Evolutionary conservation across 2,797 vertebrate genomes (phyloP).

Genomic region (Gymnoscopelus braueri): DNA sequence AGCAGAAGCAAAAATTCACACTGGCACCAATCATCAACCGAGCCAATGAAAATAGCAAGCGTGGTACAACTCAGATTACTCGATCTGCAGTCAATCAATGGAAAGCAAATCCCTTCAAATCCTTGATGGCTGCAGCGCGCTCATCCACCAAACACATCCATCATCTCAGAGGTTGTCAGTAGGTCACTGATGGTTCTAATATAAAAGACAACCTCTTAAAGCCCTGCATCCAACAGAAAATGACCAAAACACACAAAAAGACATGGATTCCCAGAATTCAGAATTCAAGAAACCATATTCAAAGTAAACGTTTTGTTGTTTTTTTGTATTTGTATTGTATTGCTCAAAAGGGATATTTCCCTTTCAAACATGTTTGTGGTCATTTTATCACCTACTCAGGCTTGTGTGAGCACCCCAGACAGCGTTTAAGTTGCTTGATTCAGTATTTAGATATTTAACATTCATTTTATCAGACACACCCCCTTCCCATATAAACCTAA

Average conservation of each 20-base stretch:
- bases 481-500: too few species aligned
- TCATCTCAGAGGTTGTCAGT: conserved; percentile 50
- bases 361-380: too few species aligned
- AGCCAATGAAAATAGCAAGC: conserved; percentile 35
- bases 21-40: conserved; percentile 39
- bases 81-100: conserved; percentile 55
- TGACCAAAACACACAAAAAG: neutral
- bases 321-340: too few species aligned
- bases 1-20: conserved; percentile 24
- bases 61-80: conserved; percentile 56
- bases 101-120: conserved; percentile 59
- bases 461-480: too few species aligned
- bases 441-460: too few species aligned
- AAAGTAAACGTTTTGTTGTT: too few species aligned
- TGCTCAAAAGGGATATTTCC: too few species aligned
- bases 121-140: conserved; percentile 49
- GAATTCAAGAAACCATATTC: neutral
- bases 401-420: too few species aligned
- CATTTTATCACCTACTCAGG: too few species aligned
- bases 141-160: conserved; percentile 47
- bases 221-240: too few species aligned
- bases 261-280: neutral
- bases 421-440: too few species aligned
- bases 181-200: conserved; percentile 50
- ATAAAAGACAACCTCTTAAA: conserved; percentile 19